Percentiles rank a stretch among this genome's conserved stretches.
Evolutionary conservation across 2,888 invertebrate genomes (phyloP).

Genomic region (Tetranychus truncatus): DNA sequence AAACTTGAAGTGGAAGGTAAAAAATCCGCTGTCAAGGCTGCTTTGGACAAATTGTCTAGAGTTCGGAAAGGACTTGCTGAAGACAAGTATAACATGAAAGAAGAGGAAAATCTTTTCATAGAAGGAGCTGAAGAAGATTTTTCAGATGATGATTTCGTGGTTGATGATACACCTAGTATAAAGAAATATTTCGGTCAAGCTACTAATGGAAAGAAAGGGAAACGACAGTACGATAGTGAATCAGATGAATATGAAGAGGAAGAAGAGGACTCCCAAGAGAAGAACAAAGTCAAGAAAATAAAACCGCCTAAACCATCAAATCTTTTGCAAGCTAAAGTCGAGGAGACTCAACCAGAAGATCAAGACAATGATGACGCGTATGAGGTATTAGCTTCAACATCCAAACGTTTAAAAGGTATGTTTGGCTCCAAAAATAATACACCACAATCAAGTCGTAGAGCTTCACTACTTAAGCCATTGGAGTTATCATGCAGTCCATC

Average conservation of each 20-base stretch:
- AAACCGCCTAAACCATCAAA: not conserved
- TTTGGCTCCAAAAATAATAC: not conserved
- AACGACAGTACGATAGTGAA: not conserved
- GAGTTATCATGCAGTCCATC: not conserved
- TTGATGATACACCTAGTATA: not conserved
- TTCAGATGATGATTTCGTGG: not conserved
- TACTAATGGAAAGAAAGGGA: not conserved
- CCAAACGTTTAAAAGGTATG: not conserved
- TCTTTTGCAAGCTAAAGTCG: not conserved
- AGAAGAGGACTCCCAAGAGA: not conserved
- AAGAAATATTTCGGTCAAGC: not conserved
- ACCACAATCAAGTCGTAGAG: not conserved
- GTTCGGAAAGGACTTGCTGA: not conserved
- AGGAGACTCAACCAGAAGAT: not conserved
- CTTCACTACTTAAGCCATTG: not conserved
- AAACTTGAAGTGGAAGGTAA: not conserved
- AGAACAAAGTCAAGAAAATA: not conserved
- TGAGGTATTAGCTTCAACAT: not conserved
- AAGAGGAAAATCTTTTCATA: not conserved
- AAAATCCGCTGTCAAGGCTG: not conserved
- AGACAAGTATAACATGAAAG: not conserved
- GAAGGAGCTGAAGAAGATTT: not conserved
- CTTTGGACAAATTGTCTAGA: not conserved
- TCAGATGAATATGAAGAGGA: not conserved
- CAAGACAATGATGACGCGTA: not conserved